A percentile compares a stretch with the other conserved stretches of the same genome.
Evolutionary conservation across 2,797 vertebrate species (phyloP).

Genomic region (Propithecus perrieri): DNA sequence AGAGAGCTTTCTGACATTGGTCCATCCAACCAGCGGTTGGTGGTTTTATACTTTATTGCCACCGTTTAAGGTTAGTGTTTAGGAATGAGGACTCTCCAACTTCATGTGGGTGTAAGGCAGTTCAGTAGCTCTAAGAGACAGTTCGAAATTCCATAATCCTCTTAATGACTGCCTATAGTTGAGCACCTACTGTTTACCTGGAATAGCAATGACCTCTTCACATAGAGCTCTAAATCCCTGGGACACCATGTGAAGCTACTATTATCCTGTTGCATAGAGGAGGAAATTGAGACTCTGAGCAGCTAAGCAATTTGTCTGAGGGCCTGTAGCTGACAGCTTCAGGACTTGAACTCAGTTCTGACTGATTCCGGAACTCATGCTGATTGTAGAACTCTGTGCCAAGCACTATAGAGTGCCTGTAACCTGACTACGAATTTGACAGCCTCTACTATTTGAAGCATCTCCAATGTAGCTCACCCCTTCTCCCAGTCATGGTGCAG

Average conservation of each 20-base stretch:
- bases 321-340: not conserved
- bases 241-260: not conserved
- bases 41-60: constrained; percentile 53
- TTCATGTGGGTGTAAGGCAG: not conserved
- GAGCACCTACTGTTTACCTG: not conserved
- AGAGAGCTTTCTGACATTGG: constrained; percentile 68
- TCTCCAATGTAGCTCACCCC: not conserved
- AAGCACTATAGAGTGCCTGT: not conserved
- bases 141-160: not conserved
- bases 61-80: constrained; percentile 60
- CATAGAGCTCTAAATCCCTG: not conserved
- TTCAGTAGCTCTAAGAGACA: not conserved
- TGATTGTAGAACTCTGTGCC: not conserved
- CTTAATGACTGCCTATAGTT: not conserved
- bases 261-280: not conserved
- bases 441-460: not conserved
- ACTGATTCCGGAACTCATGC: not conserved
- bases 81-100: not conserved
- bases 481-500: not conserved
- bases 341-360: not conserved
- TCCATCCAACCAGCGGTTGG: constrained; percentile 66
- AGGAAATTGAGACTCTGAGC: not conserved
- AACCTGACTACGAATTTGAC: not conserved
- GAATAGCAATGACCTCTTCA: not conserved
- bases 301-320: not conserved